These are phyloP conservation scores for Conomelus anceps DNA, from an alignment of 2,888 invertebrate species.

Conservation along the genomic window DNA sequence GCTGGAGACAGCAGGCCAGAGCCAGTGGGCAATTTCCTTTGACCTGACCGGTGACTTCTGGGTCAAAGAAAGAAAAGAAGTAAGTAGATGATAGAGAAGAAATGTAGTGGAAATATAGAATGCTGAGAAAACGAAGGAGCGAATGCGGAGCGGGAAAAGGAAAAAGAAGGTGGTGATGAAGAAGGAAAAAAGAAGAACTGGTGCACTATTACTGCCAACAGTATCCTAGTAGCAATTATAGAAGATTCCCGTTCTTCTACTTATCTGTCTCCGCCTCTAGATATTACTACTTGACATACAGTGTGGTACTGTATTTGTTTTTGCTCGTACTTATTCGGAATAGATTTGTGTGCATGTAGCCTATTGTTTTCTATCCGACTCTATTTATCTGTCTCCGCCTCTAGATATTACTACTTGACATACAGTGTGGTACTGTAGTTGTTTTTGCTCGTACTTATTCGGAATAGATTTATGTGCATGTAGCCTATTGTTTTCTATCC, in stretches of 20 bases:
- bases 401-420: not conserved
- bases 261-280: not conserved
- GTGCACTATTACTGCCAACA: not conserved
- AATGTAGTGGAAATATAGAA: not conserved
- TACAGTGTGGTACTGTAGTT: too few species aligned
- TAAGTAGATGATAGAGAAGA: not conserved
- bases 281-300: not conserved
- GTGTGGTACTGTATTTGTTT: too few species aligned
- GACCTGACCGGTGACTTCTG: not conserved
- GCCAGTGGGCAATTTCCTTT: not conserved
- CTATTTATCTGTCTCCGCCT: not conserved
- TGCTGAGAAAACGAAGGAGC: not conserved
- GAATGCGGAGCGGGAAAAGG: not conserved
- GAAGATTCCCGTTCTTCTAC: too few species aligned
- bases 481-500: not conserved
- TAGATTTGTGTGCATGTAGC: not conserved
- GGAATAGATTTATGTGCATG: not conserved
- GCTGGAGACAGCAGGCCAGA: not conserved
- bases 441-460: not conserved
- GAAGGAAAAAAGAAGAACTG: not conserved
- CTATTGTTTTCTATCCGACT: not conserved
- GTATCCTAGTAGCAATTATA: not conserved
- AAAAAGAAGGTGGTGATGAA: not conserved
- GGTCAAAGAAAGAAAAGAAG: not conserved
- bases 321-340: not conserved